These are phyloP conservation scores for Gari tellinella DNA, from an alignment of 2,888 invertebrate species.

Conservation along the genomic window DNA sequence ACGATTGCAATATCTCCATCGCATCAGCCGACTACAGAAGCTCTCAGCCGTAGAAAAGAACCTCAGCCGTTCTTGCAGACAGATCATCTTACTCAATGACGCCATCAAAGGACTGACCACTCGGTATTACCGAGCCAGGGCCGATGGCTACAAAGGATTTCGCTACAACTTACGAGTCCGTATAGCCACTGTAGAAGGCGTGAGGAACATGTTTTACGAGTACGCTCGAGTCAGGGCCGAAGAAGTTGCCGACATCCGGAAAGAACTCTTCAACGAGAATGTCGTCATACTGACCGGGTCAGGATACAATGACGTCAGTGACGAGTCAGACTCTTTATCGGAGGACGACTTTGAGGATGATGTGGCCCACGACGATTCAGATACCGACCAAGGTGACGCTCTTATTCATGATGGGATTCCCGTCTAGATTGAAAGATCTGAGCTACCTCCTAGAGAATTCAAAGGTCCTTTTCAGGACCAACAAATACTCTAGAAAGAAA, in stretches of 20 bases:
- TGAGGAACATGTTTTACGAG: conserved; percentile 58
- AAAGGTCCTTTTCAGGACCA: no score
- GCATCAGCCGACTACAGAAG: no score
- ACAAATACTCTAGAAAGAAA: no score
- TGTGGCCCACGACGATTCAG: no score
- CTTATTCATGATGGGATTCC: no score
- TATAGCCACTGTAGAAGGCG: conserved; percentile 48
- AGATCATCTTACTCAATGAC: conserved; percentile 53
- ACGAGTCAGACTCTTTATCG: no score
- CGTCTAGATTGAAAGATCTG: no score
- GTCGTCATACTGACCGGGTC: conserved; percentile 41
- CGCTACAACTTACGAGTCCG: conserved; percentile 51
- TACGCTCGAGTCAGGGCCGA: conserved; percentile 53
- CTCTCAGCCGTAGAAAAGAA: conserved; percentile 24
- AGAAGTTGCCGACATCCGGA: conserved; percentile 49
- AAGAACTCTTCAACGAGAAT: conserved; percentile 50
- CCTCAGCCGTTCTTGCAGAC: conserved; percentile 43
- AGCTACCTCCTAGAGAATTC: no score
- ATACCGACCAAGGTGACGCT: no score
- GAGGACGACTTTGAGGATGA: no score
- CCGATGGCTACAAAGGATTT: conserved; percentile 43
- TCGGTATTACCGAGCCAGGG: conserved; percentile 42
- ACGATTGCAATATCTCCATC: no score
- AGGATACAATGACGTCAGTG: conserved; percentile 14
- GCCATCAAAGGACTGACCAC: conserved; percentile 47